Evolutionary conservation across 2,797 vertebrate genomes (phyloP), one percentile per base, ranked within the genome.

Genomic region (Gymnothorax reevesii): DNA sequence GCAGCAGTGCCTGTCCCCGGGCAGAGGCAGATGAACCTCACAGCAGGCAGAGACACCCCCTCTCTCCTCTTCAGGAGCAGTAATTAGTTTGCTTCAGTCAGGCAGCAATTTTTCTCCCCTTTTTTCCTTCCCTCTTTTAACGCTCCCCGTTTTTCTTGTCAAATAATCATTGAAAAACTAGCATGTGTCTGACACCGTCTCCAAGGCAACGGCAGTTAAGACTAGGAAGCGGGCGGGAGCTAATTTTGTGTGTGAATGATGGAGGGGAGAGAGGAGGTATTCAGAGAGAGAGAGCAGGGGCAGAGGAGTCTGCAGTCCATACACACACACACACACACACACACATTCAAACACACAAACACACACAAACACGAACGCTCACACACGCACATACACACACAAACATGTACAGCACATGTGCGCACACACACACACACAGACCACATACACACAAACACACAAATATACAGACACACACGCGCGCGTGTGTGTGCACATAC

Each of bases 151-250:
- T 94, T 94, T 96, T 94, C 95, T 95, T 96, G 95, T 96, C 95
- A 97, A 97, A 97, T 96, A 96, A 97, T 97, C 96, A 96, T 94
- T 90, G 94, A 95, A 96, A 95, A 96, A 96, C 97, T 95, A 94
- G 96, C 96, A 97, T 97, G 96, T 96, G 96, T 97, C 97, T 98
- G 97, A 98, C 96, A 97, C 94, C 92, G 97, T 99, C 97, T 95
- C 97, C 96, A 97, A 95, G 97, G 95, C 94, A 95, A 98, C 97
- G 89, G 93, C 94, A 95, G 96, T 97, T 97, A 96, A 96, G 96
- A 95, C 91, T 93, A 92, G 87, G 89, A 96, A 93, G 94, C 95
- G 95, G 95, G 95, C 94, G 93, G 95, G 93, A 95, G 95, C 94
- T 96, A 94, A 97, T 96, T 96, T 94, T 94, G 92, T 92, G 93